Evolutionary conservation across 2,888 invertebrate species (phyloP).

Genomic region (Tenthredo distinguenda): DNA sequence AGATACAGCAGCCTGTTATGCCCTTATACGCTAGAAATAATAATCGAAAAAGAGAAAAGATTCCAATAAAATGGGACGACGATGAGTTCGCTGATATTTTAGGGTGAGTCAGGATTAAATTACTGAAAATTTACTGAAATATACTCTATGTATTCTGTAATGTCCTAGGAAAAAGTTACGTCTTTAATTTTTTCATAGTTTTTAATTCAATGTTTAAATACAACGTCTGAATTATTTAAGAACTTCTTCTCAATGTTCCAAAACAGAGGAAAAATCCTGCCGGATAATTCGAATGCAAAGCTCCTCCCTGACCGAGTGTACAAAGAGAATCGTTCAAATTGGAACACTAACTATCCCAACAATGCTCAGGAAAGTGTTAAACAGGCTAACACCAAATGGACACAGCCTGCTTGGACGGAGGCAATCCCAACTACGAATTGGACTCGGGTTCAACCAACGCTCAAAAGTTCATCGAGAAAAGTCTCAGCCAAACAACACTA

Average conservation of each 20-base stretch:
- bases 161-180: no score
- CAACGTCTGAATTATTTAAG: not conserved
- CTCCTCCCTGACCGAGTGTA: conserved; percentile 72
- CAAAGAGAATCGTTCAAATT: conserved; percentile 79
- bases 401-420: conserved; percentile 72
- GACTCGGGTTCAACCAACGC: conserved; percentile 68
- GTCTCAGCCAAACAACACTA: conserved; percentile 86
- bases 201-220: not conserved
- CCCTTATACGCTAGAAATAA: conserved; percentile 73
- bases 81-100: conserved; percentile 87
- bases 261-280: conserved; percentile 71
- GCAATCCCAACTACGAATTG: conserved; percentile 66
- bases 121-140: not conserved
- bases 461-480: conserved; percentile 73
- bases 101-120: conserved; percentile 80
- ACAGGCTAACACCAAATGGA: conserved; percentile 72
- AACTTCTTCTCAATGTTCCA: not conserved
- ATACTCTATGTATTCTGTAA: no score
- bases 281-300: conserved; percentile 68
- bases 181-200: not conserved
- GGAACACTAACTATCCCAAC: conserved; percentile 79
- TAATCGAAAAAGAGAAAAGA: conserved; percentile 70
- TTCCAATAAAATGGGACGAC: conserved; percentile 75
- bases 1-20: conserved; percentile 74
- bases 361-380: conserved; percentile 73